These are phyloP conservation scores for Caenorhabditis uteleia DNA, from an alignment of 2,888 invertebrate genomes.

Conservation along the genomic window DNA sequence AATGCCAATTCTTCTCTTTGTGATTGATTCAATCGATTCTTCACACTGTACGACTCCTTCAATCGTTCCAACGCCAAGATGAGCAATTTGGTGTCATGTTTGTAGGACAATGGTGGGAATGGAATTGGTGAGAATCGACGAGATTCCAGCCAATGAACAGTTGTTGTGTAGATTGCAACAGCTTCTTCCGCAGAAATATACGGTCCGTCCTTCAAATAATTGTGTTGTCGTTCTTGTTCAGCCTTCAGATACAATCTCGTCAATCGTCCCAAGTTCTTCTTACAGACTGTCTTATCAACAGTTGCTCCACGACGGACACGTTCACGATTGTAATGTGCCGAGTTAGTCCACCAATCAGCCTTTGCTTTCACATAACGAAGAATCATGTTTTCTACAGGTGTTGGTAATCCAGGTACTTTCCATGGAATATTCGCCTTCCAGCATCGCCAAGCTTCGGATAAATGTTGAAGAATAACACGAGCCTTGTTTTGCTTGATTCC, in stretches of 20 bases:
- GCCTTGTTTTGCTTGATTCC: conserved; percentile 99
- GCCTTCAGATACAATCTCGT: conserved; percentile 94
- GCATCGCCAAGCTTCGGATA: conserved; percentile 98
- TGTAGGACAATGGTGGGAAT: conserved; percentile 98
- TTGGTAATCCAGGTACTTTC: conserved; percentile 98
- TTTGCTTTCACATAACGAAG: conserved; percentile 99
- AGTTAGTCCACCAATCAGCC: conserved; percentile 99
- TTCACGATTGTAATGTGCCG: conserved; percentile 98
- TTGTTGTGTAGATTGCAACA: conserved; percentile 98
- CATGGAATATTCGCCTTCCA: conserved; percentile 99
- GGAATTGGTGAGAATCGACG: conserved; percentile 98
- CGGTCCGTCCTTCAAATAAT: conserved; percentile 98
- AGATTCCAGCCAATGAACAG: conserved; percentile 99
- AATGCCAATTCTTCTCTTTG: conserved; percentile 97
- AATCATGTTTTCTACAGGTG: conserved; percentile 99
- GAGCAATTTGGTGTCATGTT: conserved; percentile 97
- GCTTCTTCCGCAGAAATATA: conserved; percentile 99
- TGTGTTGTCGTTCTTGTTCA: conserved; percentile 98
- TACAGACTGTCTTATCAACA: conserved; percentile 99
- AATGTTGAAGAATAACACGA: conserved; percentile 94
- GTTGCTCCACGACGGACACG: conserved; percentile 98
- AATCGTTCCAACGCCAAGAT: conserved; percentile 90
- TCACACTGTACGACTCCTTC: conserved; percentile 69
- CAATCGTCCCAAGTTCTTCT: conserved; percentile 97
- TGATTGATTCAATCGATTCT: conserved; percentile 86